phyloP scores from a whole-genome alignment of 2,888 invertebrate genomes.

The Frankliniella intonsa region DNA sequence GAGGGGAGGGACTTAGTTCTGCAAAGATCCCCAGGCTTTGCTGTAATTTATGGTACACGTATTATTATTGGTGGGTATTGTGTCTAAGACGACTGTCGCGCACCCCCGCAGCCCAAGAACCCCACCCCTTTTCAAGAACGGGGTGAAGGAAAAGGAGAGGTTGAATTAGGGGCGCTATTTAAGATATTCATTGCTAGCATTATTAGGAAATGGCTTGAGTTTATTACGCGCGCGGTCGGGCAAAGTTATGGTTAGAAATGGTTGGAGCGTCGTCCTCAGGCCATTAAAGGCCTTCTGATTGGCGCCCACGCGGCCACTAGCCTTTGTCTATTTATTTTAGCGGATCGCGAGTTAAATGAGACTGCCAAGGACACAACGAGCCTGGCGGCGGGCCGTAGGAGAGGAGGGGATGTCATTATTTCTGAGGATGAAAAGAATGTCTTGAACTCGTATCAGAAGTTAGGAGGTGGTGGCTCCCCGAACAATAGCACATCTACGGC shows the following conservation, averaged over 20 bases:
- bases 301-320: background rate
- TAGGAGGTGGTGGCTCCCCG: background rate
- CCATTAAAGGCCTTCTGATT: too few species aligned
- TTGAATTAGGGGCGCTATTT: conserved; percentile 9
- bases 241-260: background rate
- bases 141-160: background rate
- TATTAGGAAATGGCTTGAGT: conserved; percentile 21
- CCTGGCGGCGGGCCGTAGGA: background rate
- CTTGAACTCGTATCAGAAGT: background rate
- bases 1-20: too few species aligned
- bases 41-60: conserved; percentile 5
- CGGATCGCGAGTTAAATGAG: conserved; percentile 7
- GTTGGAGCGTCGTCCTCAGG: too few species aligned
- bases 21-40: background rate
- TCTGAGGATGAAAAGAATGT: background rate
- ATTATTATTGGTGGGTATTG: conserved; percentile 25
- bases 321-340: background rate
- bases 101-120: background rate
- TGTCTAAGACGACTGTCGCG: conserved; percentile 16
- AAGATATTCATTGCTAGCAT: conserved; percentile 21
- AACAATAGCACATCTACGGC: background rate
- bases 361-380: background rate
- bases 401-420: background rate
- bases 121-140: background rate
- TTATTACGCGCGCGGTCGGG: background rate